phyloP scores from a whole-genome alignment of 2,113 vertebrate genomes.

The Microtus ochrogaster region DNA sequence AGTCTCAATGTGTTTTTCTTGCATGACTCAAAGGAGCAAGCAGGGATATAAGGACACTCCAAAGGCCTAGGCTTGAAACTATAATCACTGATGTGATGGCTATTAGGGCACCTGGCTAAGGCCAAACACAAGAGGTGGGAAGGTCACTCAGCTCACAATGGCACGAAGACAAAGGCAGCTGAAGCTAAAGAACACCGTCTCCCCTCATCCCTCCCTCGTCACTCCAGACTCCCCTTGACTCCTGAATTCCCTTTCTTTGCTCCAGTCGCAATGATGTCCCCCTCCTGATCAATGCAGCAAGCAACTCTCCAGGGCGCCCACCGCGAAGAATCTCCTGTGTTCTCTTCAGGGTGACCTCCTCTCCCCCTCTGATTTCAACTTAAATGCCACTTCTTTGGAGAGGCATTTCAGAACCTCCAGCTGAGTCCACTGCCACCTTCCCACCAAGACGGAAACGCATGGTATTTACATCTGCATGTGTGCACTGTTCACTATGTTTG shows the following conservation, averaged over 20 bases:
- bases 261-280: neutral
- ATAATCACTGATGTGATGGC: neutral
- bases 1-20: neutral
- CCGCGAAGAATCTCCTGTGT: neutral
- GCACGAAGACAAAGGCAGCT: neutral
- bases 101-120: neutral
- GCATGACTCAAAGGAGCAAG: neutral
- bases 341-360: neutral
- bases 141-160: neutral
- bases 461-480: neutral
- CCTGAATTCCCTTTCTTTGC: neutral
- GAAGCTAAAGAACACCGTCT: neutral
- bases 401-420: neutral
- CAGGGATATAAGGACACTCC: neutral
- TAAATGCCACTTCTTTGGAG: neutral
- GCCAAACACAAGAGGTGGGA: neutral
- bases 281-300: neutral
- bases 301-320: neutral
- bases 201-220: accelerated
- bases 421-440: neutral
- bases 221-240: neutral
- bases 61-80: neutral
- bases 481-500: neutral
- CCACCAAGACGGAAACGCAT: neutral
- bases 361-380: neutral